phyloP scores from a whole-genome alignment of 2,888 invertebrate genomes.

The Bedellia somnulentella region DNA sequence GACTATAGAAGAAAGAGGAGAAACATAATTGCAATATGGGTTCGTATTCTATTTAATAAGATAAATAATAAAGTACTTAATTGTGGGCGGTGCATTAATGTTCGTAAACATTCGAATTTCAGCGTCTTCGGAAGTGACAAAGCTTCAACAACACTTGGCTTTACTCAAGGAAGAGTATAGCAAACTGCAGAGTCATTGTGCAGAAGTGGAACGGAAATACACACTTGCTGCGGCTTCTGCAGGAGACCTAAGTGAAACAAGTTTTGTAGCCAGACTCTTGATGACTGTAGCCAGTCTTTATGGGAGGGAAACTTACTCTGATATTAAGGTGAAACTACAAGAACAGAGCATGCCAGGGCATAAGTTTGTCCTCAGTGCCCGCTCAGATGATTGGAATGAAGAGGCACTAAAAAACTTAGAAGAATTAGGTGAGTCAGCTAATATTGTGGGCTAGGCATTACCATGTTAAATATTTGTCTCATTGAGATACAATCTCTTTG shows the following conservation, averaged over 20 bases:
- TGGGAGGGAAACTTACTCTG: slow-evolving; percentile 79
- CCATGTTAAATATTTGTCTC: too few relatives aligned
- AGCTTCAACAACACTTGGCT: slow-evolving; percentile 81
- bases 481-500: too few relatives aligned
- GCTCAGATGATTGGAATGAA: slow-evolving; percentile 86
- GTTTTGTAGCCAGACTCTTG: slow-evolving; percentile 83
- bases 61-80: too few relatives aligned
- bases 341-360: slow-evolving; percentile 79
- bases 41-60: too few relatives aligned
- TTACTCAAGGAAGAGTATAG: slow-evolving; percentile 89
- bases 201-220: slow-evolving; percentile 83
- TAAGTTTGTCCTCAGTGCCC: slow-evolving; percentile 85
- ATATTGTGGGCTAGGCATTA: too few relatives aligned
- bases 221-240: slow-evolving; percentile 73
- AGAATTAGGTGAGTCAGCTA: slow-evolving; percentile 66
- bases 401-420: slow-evolving; percentile 66
- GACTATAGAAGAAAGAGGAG: too few relatives aligned
- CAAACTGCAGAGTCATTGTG: slow-evolving; percentile 79
- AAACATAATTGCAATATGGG: too few relatives aligned
- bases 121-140: slow-evolving; percentile 64
- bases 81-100: slow-evolving; percentile 30
- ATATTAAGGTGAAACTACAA: slow-evolving; percentile 75
- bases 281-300: slow-evolving; percentile 82
- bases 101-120: slow-evolving; percentile 11
- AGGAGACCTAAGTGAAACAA: slow-evolving; percentile 67